phyloP scores from a whole-genome alignment of 2,797 vertebrate genomes.

The Crypturellus tataupa region DNA sequence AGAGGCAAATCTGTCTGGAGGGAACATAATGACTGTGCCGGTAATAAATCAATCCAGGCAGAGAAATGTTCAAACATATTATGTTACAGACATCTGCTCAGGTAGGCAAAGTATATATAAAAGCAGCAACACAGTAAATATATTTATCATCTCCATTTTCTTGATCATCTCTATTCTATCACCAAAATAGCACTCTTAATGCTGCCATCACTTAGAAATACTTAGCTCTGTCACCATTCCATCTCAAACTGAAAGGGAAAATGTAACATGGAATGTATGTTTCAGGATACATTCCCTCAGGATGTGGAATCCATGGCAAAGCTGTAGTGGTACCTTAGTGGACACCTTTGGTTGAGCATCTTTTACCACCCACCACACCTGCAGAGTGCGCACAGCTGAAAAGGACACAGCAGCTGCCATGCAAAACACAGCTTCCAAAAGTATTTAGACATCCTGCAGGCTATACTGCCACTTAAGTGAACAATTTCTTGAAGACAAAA shows the following conservation, averaged over 20 bases:
- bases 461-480: neutral
- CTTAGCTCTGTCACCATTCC: neutral
- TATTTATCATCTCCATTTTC: neutral
- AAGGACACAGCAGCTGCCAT: neutral
- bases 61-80: neutral
- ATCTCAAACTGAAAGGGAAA: neutral
- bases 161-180: neutral
- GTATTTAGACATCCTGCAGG: neutral
- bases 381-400: neutral
- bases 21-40: slow-evolving; percentile 3
- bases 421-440: neutral
- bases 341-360: neutral
- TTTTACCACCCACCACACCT: neutral
- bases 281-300: neutral
- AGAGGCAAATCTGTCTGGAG: slow-evolving; percentile 49
- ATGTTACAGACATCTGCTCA: neutral
- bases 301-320: neutral
- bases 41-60: neutral
- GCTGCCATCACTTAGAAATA: neutral
- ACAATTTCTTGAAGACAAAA: neutral
- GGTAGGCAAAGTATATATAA: neutral
- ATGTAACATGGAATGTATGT: neutral
- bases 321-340: neutral
- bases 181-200: neutral
- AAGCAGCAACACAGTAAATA: neutral